Evolutionary conservation across 2,888 invertebrate genomes (phyloP).

Genomic region (Agonopterix subpropinquella): DNA sequence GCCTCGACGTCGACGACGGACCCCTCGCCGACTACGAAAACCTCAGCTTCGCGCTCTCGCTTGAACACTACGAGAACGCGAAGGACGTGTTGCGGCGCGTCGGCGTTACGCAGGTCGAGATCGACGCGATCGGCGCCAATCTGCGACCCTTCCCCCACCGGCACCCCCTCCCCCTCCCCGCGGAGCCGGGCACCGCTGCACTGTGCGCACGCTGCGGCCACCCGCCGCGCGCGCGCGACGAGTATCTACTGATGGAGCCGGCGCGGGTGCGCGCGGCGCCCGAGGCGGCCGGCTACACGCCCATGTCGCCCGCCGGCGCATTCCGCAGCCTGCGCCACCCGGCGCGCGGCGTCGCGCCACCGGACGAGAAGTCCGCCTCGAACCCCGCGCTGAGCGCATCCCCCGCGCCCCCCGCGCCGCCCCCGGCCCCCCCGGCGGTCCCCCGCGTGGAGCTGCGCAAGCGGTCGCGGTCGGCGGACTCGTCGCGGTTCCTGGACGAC

Average conservation of each 20-base stretch:
- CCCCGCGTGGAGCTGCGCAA: conserved; percentile 22
- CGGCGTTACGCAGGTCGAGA: conserved; percentile 71
- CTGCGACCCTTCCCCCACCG: conserved; percentile 34
- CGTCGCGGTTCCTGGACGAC: conserved; percentile 80
- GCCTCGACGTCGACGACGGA: conserved; percentile 53
- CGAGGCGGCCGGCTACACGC: conserved; percentile 76
- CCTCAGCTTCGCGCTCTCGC: conserved; percentile 84
- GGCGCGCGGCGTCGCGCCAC: conserved; percentile 39
- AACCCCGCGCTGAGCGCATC: conserved; percentile 78
- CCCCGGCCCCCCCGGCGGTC: conserved; percentile 6
- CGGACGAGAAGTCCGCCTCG: conserved; percentile 79
- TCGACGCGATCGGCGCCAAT: conserved; percentile 56
- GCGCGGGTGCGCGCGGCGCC: conserved; percentile 34
- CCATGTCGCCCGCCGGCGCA: conserved; percentile 81
- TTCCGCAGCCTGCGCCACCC: conserved; percentile 57
- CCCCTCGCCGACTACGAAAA: conserved; percentile 80
- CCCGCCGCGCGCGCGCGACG: conserved; percentile 43
- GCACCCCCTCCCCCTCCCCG: conserved; percentile 26
- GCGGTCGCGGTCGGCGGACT: conserved; percentile 85
- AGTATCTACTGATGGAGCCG: conserved; percentile 81
- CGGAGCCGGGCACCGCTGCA: conserved; percentile 2
- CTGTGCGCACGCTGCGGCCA: conserved; percentile 10
- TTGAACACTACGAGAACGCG: conserved; percentile 87
- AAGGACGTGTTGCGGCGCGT: conserved; percentile 78
- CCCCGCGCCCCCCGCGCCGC: conserved; percentile 4